phyloP scores from a whole-genome alignment of 2,797 vertebrate genomes.

The Picus viridis region DNA sequence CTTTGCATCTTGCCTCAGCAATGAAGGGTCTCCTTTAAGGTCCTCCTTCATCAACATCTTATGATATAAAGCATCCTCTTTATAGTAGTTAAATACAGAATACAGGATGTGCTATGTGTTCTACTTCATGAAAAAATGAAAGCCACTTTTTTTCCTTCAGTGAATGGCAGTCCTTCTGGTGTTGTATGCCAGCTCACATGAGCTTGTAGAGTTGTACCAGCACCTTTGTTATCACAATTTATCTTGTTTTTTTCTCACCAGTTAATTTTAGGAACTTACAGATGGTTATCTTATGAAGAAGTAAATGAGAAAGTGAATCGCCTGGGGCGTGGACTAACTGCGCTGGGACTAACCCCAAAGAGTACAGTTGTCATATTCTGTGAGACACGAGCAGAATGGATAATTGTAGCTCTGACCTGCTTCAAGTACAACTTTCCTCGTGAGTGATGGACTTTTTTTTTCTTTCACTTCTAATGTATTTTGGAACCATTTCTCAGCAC shows the following conservation, averaged over 20 bases:
- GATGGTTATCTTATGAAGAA: slow-evolving; percentile 91
- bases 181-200: background rate
- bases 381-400: slow-evolving; percentile 97
- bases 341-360: slow-evolving; percentile 89
- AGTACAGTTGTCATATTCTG: slow-evolving; percentile 93
- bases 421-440: slow-evolving; percentile 94
- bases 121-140: background rate
- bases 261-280: slow-evolving; percentile 93
- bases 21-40: background rate
- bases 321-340: slow-evolving; percentile 88
- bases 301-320: slow-evolving; percentile 80
- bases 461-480: background rate
- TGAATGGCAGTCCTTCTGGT: background rate
- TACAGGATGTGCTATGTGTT: background rate
- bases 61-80: background rate
- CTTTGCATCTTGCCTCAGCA: background rate
- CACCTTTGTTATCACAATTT: background rate
- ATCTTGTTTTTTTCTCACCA: slow-evolving; percentile 42
- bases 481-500: background rate
- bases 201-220: background rate
- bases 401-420: slow-evolving; percentile 93
- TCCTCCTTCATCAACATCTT: background rate
- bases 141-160: background rate
- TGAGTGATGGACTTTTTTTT: slow-evolving; percentile 73
- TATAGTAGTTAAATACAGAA: background rate